Evolutionary conservation across 2,113 vertebrate genomes (phyloP).

Genomic region (Cnemophilus loriae): DNA sequence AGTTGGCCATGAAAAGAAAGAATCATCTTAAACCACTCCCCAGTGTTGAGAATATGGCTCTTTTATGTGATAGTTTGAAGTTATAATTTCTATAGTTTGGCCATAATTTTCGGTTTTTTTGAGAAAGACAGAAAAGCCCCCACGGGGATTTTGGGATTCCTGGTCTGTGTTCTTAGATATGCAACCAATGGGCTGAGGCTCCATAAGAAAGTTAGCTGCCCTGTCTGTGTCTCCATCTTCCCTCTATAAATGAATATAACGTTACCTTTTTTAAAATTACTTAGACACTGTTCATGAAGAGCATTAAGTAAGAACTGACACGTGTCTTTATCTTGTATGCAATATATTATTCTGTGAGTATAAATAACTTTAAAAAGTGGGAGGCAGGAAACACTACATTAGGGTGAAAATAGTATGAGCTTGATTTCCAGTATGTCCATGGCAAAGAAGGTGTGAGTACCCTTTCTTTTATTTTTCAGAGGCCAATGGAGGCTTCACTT

Average conservation of each 20-base stretch:
- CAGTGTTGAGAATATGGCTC: background rate
- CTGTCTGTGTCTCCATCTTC: background rate
- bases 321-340: background rate
- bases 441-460: background rate
- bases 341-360: background rate
- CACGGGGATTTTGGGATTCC: background rate
- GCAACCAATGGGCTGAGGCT: background rate
- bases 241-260: background rate
- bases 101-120: background rate
- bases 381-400: background rate
- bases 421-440: background rate
- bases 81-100: background rate
- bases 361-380: background rate
- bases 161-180: background rate
- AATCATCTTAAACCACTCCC: background rate
- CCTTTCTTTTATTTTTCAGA: background rate
- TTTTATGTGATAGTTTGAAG: background rate
- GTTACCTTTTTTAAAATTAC: background rate
- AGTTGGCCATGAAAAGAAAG: background rate
- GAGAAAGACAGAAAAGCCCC: background rate
- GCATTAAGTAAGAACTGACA: background rate
- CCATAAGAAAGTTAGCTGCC: background rate
- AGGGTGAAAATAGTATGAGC: background rate
- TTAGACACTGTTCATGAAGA: background rate
- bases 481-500: background rate